Base-by-base conservation (phyloP, 2,888 invertebrate species). In the Diarsia dahlii region DNA sequence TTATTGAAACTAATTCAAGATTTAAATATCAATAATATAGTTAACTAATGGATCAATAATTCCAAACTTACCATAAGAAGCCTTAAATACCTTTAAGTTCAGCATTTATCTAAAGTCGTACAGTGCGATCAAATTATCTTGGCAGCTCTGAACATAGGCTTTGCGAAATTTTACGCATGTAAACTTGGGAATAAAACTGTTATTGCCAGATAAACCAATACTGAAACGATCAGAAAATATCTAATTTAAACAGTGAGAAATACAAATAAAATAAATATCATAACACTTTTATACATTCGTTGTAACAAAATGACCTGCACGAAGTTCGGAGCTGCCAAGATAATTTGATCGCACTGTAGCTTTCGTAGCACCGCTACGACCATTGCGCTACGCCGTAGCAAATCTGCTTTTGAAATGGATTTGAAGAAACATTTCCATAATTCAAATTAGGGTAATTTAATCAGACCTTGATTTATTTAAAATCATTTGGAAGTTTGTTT, bases 361-460 rank as follows among this genome's bases (percentile, higher is more conserved):
- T 39, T 60, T 84, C 58, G 71, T 81, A 84, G 78, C 84, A 58
- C 62, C 50, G 54, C 72, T 81, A 75, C 78, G 74, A 75, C 15
- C 34, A 70, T 60, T 63, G 52, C 34, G 56, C 84, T 84, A 76
- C 83, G 71, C 50, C 81, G 71, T 75, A 85, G 76, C 78, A 76
- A 74, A 80, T 73, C 50, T 71, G 67, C 50, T 62, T 84, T 76
- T 75, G 39, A 65, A 63, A 67, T 70, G n/a, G 34, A 79, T 75
- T 80, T 75, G 28, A 71, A 82, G 74, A 80, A 81, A 78, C 74
- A 87, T 87, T 86, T 80, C 79, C 84, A 79, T 86, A 78, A 82
- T 84, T 76, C 13, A 28, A 81, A 80, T 76, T 77, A 71, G 62
- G n/a, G 63, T 81, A 80, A 78, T 76, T 79, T 78, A 60, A 77